A percentile compares a stretch with the other conserved stretches of the same genome.
Conservation (phyloP, 2,888 invertebrate species). For the Drosophila kuntzei region DNA sequence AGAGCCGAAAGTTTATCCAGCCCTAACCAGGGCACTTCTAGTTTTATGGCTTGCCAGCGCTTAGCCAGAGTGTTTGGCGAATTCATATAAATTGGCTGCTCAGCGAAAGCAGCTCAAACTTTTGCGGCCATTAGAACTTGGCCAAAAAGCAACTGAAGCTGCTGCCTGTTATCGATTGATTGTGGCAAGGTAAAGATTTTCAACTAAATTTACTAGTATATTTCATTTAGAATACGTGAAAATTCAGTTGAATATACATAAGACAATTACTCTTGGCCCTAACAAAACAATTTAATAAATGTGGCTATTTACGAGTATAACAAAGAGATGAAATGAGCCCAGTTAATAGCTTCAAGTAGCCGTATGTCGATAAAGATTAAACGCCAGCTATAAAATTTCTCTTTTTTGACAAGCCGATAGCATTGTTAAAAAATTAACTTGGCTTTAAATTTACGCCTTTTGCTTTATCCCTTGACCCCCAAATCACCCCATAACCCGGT, state of each 20-base stretch:
- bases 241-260: conserved; percentile 3
- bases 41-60: conserved; percentile 56
- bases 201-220: neutral
- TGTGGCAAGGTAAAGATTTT: conserved; percentile 1
- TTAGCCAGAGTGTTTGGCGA: conserved; percentile 47
- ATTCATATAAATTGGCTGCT: conserved; percentile 68
- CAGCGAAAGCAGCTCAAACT: conserved; percentile 41
- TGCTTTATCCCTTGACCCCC: conserved; percentile 73
- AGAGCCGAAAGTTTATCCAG: conserved; percentile 46
- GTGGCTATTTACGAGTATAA: conserved; percentile 58
- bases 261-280: conserved; percentile 20
- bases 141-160: conserved; percentile 18
- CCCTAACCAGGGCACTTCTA: conserved; percentile 56
- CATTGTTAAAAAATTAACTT: conserved; percentile 80
- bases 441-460: conserved; percentile 80
- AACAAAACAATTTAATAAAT: conserved; percentile 43
- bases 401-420: conserved; percentile 72
- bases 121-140: conserved; percentile 53
- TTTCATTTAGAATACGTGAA: conserved; percentile 1
- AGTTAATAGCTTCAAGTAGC: conserved; percentile 25
- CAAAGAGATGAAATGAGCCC: conserved; percentile 51
- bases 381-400: conserved; percentile 70
- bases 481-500: neutral
- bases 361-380: conserved; percentile 75
- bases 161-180: conserved; percentile 22